Evolutionary conservation across 2,888 invertebrate genomes (phyloP).

Genomic region (Trissolcus japonicus): DNA sequence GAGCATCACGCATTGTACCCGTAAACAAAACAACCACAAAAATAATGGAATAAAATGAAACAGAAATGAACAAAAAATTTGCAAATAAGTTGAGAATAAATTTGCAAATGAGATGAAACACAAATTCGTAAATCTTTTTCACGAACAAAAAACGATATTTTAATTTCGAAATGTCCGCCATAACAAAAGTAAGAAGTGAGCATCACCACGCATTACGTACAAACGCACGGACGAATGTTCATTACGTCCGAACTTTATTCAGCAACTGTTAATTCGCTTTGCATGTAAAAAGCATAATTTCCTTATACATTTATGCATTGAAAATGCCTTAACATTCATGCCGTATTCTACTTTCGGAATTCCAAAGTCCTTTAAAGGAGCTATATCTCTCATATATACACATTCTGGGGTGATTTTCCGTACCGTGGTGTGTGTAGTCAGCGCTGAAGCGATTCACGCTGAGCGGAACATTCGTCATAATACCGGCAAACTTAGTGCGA

Average conservation of each 20-base stretch:
- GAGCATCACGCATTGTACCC: too few species aligned
- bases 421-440: neutral
- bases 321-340: constrained; percentile 46
- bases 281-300: constrained; percentile 43
- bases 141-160: too few species aligned
- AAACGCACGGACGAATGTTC: constrained; percentile 12
- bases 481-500: constrained; percentile 43
- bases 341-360: constrained; percentile 40
- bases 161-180: too few species aligned
- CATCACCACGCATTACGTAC: neutral
- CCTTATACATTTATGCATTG: constrained; percentile 49
- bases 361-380: constrained; percentile 35
- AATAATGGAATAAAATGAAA: too few species aligned
- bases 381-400: constrained; percentile 39
- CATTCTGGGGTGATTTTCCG: constrained; percentile 18
- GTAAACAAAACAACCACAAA: too few species aligned
- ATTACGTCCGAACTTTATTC: constrained; percentile 22
- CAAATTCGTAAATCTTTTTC: too few species aligned
- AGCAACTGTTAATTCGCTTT: constrained; percentile 32
- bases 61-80: too few species aligned
- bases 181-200: neutral
- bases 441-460: constrained; percentile 26
- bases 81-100: too few species aligned
- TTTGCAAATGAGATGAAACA: too few species aligned
- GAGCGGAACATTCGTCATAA: constrained; percentile 48